Evolutionary conservation across 2,113 vertebrate genomes (phyloP), one percentile per base, ranked within the genome.

Genomic region (Oxygymnocypris stewartii): DNA sequence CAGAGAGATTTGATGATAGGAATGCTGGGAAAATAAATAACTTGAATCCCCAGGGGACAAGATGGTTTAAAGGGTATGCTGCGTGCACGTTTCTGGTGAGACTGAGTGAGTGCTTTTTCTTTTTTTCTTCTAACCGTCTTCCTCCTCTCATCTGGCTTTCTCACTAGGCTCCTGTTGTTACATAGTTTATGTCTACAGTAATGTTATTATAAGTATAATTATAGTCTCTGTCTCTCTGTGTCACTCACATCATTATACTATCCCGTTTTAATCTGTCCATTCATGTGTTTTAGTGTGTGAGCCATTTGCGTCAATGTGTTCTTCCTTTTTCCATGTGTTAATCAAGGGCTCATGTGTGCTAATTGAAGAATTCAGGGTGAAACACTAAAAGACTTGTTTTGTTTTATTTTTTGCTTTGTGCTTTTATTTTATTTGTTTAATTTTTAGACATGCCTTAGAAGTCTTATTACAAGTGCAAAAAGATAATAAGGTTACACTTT

Each of bases 21-120:
- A 77, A 78, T 65, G 71, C 83, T 85, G 83, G 31, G 82, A 85
- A 87, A 89, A 89, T 89, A 89, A 89, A 89, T 82, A 85, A 49
- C 77, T 51, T 63, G 5, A 18, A 25, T 81, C 69, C 47, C n/a
- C 37, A 44, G 67, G 71, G 73, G 69, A 59, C 54, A 84, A 13
- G 44, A 71, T 3, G 25, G 65, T 83, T 83, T 83, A 73, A 87
- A 81, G 67, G 20, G 28, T 83, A 12, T 87, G 65, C 14, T 28
- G 25, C 23, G 31, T 79, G 73, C 83, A 61, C 23, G 4, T 77
- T 47, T 54, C 16, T 71, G 59, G 16, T 35, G 25, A 40, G 20
- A 69, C 35, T 67, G 11, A 37, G 44, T 28, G n/a, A n/a, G 57
- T 69, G 71, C 7, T 6, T 8, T 5, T 37, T n/a, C n/a, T n/a